Conservation (phyloP, 1,140 invertebrate genomes). For the Drosophila sechellia region DNA sequence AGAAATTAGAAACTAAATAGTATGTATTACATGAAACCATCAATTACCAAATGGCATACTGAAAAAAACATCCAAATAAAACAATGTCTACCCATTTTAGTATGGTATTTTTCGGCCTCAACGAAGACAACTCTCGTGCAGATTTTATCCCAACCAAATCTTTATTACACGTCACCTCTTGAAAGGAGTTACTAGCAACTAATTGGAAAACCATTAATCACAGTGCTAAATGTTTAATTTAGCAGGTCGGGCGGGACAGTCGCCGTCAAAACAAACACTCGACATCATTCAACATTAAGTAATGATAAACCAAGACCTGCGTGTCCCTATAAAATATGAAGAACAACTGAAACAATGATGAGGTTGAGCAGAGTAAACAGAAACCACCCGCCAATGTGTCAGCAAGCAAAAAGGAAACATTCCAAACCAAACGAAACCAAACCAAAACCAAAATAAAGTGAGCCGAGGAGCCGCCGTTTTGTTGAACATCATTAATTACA, state of each 20-base stretch:
- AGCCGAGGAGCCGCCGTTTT: slow-evolving; percentile 67
- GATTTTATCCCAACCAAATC: slow-evolving; percentile 4
- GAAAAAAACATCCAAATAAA: no score
- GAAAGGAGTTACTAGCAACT: slow-evolving; percentile 13
- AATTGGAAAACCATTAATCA: slow-evolving; percentile 79
- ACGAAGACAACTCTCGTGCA: not conserved
- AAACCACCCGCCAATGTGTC: slow-evolving; percentile 72
- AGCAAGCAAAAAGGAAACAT: slow-evolving; percentile 40
- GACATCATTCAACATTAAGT: slow-evolving; percentile 80
- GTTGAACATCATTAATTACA: slow-evolving; percentile 84
- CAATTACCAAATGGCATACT: no score
- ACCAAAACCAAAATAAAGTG: slow-evolving; percentile 28
- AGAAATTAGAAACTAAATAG: no score
- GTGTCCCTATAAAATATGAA: slow-evolving; percentile 46
- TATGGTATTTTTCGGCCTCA: not conserved
- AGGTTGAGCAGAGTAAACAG: slow-evolving; percentile 51
- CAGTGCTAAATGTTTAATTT: slow-evolving; percentile 62
- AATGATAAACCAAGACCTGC: slow-evolving; percentile 66
- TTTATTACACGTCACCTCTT: slow-evolving; percentile 1
- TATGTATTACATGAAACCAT: no score
- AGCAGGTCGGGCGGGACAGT: slow-evolving; percentile 52
- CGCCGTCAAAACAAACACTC: slow-evolving; percentile 79
- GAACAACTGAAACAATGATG: slow-evolving; percentile 37
- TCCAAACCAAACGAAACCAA: slow-evolving; percentile 22
- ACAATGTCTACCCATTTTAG: no score